A percentile compares a stretch with the other conserved stretches of the same genome.
Conservation (phyloP, 2,888 invertebrate species). For the Teleogryllus oceanicus region DNA sequence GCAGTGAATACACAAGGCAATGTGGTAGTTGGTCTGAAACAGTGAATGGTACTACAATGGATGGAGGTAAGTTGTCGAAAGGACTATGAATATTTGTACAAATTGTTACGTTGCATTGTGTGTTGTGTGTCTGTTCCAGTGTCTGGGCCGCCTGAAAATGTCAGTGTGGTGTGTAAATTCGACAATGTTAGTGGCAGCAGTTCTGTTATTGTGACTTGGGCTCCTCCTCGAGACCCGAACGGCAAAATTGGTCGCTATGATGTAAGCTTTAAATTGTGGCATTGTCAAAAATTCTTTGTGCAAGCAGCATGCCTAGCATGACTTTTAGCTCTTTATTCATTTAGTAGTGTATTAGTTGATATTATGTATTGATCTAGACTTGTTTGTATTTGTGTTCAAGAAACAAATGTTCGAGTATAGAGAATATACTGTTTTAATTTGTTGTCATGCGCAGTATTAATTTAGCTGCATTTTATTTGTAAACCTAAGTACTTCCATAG, state of each 20-base stretch:
- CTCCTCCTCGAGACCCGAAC: conserved; percentile 66
- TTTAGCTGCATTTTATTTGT: too few relatives aligned
- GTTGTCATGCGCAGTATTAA: too few relatives aligned
- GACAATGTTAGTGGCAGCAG: conserved; percentile 58
- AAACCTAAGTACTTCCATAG: too few relatives aligned
- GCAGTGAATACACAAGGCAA: conserved; percentile 69
- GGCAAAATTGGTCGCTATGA: conserved; percentile 76
- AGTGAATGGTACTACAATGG: conserved; percentile 77
- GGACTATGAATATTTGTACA: not conserved
- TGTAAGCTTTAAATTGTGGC: conserved; percentile 48
- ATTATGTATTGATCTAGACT: too few relatives aligned
- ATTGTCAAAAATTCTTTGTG: too few relatives aligned
- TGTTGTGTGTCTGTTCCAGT: conserved; percentile 45
- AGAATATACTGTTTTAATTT: too few relatives aligned
- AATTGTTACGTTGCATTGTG: conserved; percentile 18
- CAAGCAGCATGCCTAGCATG: conserved; percentile 21
- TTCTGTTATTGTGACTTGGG: conserved; percentile 69
- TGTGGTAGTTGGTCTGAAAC: conserved; percentile 76
- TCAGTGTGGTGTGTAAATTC: conserved; percentile 63
- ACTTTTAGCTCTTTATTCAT: not conserved
- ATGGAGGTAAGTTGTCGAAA: conserved; percentile 54
- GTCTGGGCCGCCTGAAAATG: conserved; percentile 68
- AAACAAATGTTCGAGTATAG: too few relatives aligned
- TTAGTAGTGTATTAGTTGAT: too few relatives aligned
- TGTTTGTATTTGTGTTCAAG: too few relatives aligned